Base-by-base conservation (phyloP, 1,140 invertebrate species). In the Drosophila dunni region DNA sequence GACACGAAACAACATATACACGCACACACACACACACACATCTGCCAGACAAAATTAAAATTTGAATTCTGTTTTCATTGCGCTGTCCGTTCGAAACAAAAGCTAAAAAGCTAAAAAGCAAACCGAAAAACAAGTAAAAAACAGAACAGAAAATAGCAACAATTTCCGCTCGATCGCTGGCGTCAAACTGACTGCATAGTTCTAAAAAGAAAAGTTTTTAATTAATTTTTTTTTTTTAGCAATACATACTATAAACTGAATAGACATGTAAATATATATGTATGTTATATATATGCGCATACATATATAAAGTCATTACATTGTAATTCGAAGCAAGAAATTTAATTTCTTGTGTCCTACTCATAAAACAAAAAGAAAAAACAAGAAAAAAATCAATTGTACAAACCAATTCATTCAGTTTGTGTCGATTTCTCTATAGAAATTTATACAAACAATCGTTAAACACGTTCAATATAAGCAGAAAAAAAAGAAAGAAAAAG, bases 311-410 rank as follows among this genome's bases (percentile, higher is more conserved):
- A 78, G 75, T 78, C 75, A 66, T 76, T 63, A 81, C 79, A 8
- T 73, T 45, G 51, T 70, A 81, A 79, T 75, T 71, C 20, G 75
- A 74, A 75, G 77, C 83, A 80, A 78, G 83, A 88, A 88, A 88
- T 88, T 38, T 40, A 88, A 88, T 88, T 88, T 88, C 83, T 88
- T 86, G 79, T 66, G 54, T 57, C 56, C 64, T 79, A 74, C 62
- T 69, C 73, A 67, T 48, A 56, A 61, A 53, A 45, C 40, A 76
- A 38, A 29, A 2, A 29, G 3, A 3, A 24, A 24, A 24, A n/a
- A n/a, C n/a, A 20, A 20, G 17, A 29, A 29, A 29, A 29, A 29
- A 42, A 40, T 36, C 20, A 74, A 60, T 5, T 64, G 63, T 67
- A 72, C 53, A 60, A 67, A 46, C 61, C 9, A 63, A 63, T 40